phyloP scores from a whole-genome alignment of 2,888 invertebrate genomes.

The Platycheirus albimanus region DNA sequence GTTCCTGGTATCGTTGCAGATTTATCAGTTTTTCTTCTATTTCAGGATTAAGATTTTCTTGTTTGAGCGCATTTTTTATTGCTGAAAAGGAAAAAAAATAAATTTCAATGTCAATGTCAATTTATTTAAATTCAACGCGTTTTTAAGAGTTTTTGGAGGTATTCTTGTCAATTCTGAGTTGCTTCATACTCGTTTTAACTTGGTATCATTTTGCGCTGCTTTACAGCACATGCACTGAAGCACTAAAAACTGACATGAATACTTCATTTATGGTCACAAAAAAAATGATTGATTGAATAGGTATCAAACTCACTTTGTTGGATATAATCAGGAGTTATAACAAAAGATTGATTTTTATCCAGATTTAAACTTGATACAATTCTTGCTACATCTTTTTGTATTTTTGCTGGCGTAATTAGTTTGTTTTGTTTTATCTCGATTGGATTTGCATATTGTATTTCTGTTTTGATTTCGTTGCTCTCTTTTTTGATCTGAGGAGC shows the following conservation, averaged over 20 bases:
- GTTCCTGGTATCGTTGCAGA: conserved; percentile 92
- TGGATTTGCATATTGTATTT: conserved; percentile 42
- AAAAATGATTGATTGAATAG: no score
- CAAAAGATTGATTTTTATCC: conserved; percentile 85
- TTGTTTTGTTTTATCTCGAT: conserved; percentile 46
- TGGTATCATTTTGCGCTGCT: no score
- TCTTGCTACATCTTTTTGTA: conserved; percentile 51
- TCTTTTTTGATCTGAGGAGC: conserved; percentile 37
- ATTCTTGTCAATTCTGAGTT: no score
- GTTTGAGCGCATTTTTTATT: conserved; percentile 95
- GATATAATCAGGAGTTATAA: conserved; percentile 95
- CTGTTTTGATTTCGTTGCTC: conserved; percentile 46
- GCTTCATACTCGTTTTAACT: no score
- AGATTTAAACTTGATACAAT: conserved; percentile 45
- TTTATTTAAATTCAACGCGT: no score
- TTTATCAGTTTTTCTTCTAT: conserved; percentile 95
- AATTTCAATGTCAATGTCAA: no score
- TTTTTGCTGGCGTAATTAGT: conserved; percentile 44
- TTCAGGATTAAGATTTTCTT: conserved; percentile 95
- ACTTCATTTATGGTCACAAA: no score
- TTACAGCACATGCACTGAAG: no score
- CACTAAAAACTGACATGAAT: no score
- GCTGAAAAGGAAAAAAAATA: conserved; percentile 87
- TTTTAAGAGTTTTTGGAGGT: no score
- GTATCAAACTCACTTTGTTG: conserved; percentile 94